Percentiles rank a stretch among this genome's conserved stretches.
phyloP scores from a whole-genome alignment of 2,888 invertebrate species.

The Ectemnius cavifrons region DNA sequence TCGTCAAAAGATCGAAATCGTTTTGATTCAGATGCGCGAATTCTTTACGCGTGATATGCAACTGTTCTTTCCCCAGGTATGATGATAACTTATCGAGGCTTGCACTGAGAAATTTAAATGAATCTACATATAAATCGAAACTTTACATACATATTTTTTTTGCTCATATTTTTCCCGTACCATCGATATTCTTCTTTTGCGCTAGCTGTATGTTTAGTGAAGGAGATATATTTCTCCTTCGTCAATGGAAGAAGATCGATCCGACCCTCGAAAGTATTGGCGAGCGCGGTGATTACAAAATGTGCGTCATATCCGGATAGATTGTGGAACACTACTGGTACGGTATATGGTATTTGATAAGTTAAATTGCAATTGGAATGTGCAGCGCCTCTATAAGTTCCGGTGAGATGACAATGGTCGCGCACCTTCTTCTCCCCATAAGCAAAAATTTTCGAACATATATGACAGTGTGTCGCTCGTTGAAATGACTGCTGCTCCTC shows the following conservation, averaged over 20 bases:
- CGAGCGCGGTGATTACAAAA: conserved; percentile 56
- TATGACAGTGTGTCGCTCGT: background rate
- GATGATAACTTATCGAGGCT: conserved; percentile 25
- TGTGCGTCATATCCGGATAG: conserved; percentile 60
- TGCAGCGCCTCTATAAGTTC: background rate
- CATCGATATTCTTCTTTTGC: conserved; percentile 51
- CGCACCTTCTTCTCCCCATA: background rate
- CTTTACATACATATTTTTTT: background rate
- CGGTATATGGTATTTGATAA: background rate
- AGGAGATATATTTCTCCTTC: conserved; percentile 56
- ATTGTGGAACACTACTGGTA: conserved; percentile 57
- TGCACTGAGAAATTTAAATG: conserved; percentile 43
- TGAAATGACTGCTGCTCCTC: background rate
- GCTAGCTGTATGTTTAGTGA: background rate
- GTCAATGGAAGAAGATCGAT: conserved; percentile 50
- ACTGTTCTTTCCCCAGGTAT: conserved; percentile 15
- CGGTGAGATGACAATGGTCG: background rate
- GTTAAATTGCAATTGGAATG: background rate
- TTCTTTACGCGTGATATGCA: background rate
- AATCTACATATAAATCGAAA: conserved; percentile 52
- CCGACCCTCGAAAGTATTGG: conserved; percentile 45
- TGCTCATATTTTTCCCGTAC: conserved; percentile 5
- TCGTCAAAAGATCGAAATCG: conserved; percentile 42
- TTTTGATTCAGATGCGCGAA: conserved; percentile 7
- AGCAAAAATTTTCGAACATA: too few relatives aligned